Percentiles rank a stretch among this genome's conserved stretches.
These are phyloP conservation scores for Drosophila pruinosa DNA, from an alignment of 1,140 invertebrate genomes.

Conservation along the genomic window DNA sequence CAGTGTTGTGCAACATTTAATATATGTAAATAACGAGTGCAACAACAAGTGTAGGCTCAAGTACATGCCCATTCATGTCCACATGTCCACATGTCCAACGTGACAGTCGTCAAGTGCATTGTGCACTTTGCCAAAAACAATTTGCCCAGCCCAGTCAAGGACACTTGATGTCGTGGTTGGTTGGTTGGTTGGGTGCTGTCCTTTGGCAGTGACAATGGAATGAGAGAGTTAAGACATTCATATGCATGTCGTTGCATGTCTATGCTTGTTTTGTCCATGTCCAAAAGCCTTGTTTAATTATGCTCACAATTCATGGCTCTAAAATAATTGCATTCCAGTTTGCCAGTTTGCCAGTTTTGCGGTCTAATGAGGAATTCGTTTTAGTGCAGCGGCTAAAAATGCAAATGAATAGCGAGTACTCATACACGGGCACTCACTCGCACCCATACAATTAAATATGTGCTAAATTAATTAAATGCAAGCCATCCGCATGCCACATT, in stretches of 20 bases:
- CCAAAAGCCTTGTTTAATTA: constrained; percentile 45
- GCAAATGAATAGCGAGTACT: neutral
- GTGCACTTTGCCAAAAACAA: constrained; percentile 80
- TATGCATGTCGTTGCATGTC: constrained; percentile 12
- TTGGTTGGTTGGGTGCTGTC: too few species aligned
- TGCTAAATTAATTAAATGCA: neutral
- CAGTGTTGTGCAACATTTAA: constrained; percentile 53
- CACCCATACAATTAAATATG: neutral
- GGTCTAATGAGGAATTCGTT: constrained; percentile 25
- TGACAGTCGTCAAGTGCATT: constrained; percentile 79
- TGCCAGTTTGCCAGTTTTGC: neutral
- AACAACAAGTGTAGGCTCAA: constrained; percentile 47
- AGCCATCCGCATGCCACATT: too few species aligned
- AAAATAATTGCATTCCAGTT: constrained; percentile 37
- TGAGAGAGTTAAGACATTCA: constrained; percentile 4
- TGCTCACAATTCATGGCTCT: constrained; percentile 36
- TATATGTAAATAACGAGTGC: constrained; percentile 43
- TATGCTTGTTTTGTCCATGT: constrained; percentile 5
- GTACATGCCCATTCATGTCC: constrained; percentile 12
- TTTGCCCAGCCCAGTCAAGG: constrained; percentile 54
- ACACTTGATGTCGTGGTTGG: constrained; percentile 32
- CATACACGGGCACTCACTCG: neutral
- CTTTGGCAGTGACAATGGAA: neutral
- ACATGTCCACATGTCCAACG: constrained; percentile 64
- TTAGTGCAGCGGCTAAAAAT: neutral